Conservation (phyloP, 1,140 invertebrate species). For the Sarcophaga bullata region DNA sequence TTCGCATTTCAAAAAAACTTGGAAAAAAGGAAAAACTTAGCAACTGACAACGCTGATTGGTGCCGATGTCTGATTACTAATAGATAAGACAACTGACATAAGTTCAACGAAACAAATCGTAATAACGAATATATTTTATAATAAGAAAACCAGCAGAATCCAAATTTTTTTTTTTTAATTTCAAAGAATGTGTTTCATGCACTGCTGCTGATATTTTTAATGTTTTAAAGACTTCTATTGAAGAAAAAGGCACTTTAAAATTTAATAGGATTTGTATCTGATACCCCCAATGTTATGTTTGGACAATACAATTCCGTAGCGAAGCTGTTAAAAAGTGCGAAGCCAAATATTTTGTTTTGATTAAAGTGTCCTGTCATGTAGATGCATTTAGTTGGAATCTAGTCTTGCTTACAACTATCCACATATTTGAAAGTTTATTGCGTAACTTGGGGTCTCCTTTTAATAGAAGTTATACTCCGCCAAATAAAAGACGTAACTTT, state of each 20-base stretch:
- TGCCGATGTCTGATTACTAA: too few species aligned
- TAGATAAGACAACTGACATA: slow-evolving; percentile 5
- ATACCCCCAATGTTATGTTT: slow-evolving; percentile 25
- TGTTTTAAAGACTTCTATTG: neutral
- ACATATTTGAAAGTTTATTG: slow-evolving; percentile 17
- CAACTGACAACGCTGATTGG: too few species aligned
- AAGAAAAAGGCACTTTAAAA: neutral
- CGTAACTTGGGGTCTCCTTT: neutral
- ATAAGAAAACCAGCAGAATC: neutral
- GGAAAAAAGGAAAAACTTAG: too few species aligned
- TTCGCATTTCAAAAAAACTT: too few species aligned
- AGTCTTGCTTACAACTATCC: slow-evolving; percentile 7
- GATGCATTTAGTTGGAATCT: neutral
- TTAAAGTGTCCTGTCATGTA: slow-evolving; percentile 21
- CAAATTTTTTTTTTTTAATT: neutral
- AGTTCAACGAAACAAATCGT: neutral
- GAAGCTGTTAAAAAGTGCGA: slow-evolving; percentile 6
- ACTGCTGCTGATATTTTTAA: neutral
- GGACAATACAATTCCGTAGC: slow-evolving; percentile 3
- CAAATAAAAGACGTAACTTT: neutral
- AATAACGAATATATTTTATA: neutral
- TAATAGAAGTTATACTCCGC: slow-evolving; percentile 18
- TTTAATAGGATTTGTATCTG: neutral
- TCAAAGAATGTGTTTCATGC: neutral
- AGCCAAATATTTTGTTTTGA: slow-evolving; percentile 16